Conservation (phyloP, 1,140 invertebrate genomes). For the Bombus superbus region DNA sequence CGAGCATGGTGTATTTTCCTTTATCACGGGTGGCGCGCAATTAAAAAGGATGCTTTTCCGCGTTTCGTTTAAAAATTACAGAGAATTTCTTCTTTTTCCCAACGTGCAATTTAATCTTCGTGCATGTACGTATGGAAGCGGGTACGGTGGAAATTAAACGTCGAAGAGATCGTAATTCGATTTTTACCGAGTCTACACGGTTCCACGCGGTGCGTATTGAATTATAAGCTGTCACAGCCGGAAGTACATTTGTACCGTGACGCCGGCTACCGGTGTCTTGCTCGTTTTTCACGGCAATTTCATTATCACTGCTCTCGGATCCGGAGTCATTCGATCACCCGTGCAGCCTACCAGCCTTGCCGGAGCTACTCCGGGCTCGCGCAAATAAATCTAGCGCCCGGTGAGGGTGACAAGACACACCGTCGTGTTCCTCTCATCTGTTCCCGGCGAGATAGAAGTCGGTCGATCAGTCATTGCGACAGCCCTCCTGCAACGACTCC, state of each 20-base stretch:
- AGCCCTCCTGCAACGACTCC: slow-evolving; percentile 62
- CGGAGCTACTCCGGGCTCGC: slow-evolving; percentile 17
- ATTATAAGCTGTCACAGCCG: slow-evolving; percentile 24
- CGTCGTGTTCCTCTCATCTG: slow-evolving; percentile 62
- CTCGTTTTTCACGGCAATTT: slow-evolving; percentile 59
- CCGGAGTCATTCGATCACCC: slow-evolving; percentile 60
- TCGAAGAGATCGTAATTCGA: not conserved
- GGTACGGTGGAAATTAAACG: not conserved
- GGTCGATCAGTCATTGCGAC: slow-evolving; percentile 73
- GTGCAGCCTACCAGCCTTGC: slow-evolving; percentile 16
- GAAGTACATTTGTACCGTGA: slow-evolving; percentile 24
- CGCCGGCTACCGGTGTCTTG: not conserved
- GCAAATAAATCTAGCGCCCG: slow-evolving; percentile 63
- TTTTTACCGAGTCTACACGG: not conserved
- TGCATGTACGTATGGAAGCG: not conserved
- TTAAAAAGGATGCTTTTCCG: not conserved
- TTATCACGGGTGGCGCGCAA: not conserved
- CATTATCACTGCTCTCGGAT: slow-evolving; percentile 55
- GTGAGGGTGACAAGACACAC: slow-evolving; percentile 61
- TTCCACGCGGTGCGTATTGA: slow-evolving; percentile 22
- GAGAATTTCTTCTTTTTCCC: not conserved
- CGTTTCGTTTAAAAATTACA: not conserved
- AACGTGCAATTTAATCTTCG: not conserved
- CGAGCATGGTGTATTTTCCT: not conserved
- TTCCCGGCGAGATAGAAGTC: slow-evolving; percentile 64